Conservation (phyloP, 2,888 invertebrate species). For the Hydroisotoma schaefferi region DNA sequence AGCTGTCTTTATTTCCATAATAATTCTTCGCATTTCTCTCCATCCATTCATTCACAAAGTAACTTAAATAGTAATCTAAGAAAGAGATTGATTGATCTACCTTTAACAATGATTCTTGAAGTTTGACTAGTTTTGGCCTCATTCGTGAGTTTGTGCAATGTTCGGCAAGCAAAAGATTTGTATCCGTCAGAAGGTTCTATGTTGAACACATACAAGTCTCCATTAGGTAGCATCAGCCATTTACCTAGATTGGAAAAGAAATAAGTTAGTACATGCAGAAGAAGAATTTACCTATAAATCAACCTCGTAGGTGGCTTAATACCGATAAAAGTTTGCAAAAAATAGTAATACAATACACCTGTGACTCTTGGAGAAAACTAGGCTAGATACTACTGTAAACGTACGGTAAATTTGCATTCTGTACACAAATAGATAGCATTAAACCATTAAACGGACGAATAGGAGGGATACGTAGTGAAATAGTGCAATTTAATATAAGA, state of each 20-base stretch:
- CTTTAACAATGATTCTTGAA: constrained; percentile 65
- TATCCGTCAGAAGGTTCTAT: constrained; percentile 74
- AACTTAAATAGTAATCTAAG: background rate
- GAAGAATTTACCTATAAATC: too few species aligned
- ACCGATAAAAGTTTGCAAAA: too few species aligned
- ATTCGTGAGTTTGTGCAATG: constrained; percentile 74
- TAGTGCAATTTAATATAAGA: too few species aligned
- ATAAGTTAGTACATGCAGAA: background rate
- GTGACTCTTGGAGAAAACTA: too few species aligned
- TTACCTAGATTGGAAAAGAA: constrained; percentile 53
- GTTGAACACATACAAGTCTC: constrained; percentile 77
- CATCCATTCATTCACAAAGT: background rate
- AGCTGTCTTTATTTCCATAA: background rate
- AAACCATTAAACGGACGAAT: too few species aligned
- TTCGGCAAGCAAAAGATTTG: constrained; percentile 75
- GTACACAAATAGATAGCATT: too few species aligned
- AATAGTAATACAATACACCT: too few species aligned
- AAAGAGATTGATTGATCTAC: constrained; percentile 45
- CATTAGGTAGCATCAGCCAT: constrained; percentile 73
- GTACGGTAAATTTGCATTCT: too few species aligned
- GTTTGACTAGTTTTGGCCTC: constrained; percentile 66
- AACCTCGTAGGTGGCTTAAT: too few species aligned
- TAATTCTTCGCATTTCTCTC: background rate
- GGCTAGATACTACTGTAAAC: too few species aligned
- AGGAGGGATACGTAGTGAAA: too few species aligned